These are phyloP conservation scores for Diorhabda sublineata DNA, from an alignment of 1,140 invertebrate species.

Conservation along the genomic window DNA sequence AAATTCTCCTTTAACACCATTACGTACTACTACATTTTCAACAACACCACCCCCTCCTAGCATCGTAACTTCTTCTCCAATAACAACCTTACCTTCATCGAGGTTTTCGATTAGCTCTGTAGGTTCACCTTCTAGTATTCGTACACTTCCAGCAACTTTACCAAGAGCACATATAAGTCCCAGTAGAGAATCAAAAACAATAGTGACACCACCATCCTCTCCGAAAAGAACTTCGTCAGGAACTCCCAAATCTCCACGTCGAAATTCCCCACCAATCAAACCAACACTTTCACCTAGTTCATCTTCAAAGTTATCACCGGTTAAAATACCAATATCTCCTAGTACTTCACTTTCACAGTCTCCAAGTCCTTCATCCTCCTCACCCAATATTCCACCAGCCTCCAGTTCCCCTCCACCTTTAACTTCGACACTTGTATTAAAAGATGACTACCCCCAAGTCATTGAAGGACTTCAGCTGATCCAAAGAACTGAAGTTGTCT, in stretches of 20 bases:
- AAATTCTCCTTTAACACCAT: conserved; percentile 37
- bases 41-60: conserved; percentile 18
- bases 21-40: conserved; percentile 37
- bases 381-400: conserved; percentile 26
- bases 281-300: conserved; percentile 26
- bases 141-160: conserved; percentile 13
- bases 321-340: conserved; percentile 15
- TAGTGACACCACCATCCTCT: conserved; percentile 10
- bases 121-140: conserved; percentile 2
- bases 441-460: conserved; percentile 47
- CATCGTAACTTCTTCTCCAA: conserved; percentile 19
- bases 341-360: conserved; percentile 12
- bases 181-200: not conserved
- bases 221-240: conserved; percentile 6
- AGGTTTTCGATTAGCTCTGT: conserved; percentile 18
- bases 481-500: conserved; percentile 58
- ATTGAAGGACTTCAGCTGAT: conserved; percentile 54
- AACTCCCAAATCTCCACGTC: conserved; percentile 16
- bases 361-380: conserved; percentile 18
- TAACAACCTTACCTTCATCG: conserved; percentile 19
- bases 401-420: conserved; percentile 38
- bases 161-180: conserved; percentile 4
- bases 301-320: conserved; percentile 22
- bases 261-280: conserved; percentile 32
- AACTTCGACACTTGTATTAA: conserved; percentile 35